phyloP scores from a whole-genome alignment of 2,113 vertebrate genomes.

The Bufo bufo region DNA sequence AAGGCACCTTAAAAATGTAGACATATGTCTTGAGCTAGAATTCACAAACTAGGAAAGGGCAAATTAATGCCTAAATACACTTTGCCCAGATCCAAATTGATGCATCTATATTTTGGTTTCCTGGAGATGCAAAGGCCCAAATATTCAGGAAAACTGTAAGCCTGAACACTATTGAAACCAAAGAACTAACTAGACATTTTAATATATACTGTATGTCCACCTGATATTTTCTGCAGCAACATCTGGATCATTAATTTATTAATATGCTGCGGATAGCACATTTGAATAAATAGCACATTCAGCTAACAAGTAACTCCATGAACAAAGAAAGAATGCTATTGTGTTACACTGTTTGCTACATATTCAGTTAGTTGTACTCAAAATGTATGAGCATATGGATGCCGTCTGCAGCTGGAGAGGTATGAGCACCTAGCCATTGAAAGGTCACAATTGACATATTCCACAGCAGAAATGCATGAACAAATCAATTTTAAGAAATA shows the following conservation, averaged over 20 bases:
- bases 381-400: background rate
- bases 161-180: background rate
- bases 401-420: background rate
- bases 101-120: background rate
- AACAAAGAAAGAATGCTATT: background rate
- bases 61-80: background rate
- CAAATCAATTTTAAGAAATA: background rate
- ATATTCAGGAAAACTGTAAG: background rate
- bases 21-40: too few species aligned
- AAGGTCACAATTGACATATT: slow-evolving; percentile 23
- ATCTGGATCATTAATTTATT: background rate
- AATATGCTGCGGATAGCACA: background rate
- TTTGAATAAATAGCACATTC: background rate
- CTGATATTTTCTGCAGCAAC: background rate
- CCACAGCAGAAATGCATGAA: background rate
- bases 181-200: too few species aligned
- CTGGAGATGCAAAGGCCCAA: background rate
- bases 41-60: too few species aligned
- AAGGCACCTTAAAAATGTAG: too few species aligned
- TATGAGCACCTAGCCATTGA: background rate
- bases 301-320: background rate
- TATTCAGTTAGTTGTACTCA: background rate
- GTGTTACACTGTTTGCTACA: slow-evolving; percentile 11
- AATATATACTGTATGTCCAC: background rate
- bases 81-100: background rate